A percentile compares a stretch with the other conserved stretches of the same genome.
Conservation (phyloP, 2,113 vertebrate genomes). For the Epinephelus moara region DNA sequence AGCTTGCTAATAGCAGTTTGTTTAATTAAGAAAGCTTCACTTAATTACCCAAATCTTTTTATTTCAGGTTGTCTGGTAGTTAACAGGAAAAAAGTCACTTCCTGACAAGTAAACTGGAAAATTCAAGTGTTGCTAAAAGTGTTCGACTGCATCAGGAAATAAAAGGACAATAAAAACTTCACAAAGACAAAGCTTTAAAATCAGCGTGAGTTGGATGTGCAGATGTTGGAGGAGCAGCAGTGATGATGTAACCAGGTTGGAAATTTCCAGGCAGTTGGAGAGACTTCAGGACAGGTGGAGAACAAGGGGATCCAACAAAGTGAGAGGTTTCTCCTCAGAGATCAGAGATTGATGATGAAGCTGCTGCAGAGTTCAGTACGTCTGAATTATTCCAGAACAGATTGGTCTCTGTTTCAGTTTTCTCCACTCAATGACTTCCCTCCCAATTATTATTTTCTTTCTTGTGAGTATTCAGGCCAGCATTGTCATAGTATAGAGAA, state of each 20-base stretch:
- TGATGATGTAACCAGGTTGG: constrained; percentile 18
- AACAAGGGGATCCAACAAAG: constrained; percentile 30
- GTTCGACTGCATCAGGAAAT: not conserved
- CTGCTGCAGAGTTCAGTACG: constrained; percentile 13
- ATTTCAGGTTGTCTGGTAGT: not conserved
- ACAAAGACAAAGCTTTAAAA: not conserved
- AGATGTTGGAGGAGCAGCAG: not conserved
- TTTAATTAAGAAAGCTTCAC: constrained; percentile 19
- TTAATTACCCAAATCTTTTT: not conserved
- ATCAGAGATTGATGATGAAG: constrained; percentile 57
- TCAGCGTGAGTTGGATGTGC: not conserved
- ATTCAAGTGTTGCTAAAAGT: not conserved
- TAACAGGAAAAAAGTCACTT: not conserved
- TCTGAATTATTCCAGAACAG: constrained; percentile 19
- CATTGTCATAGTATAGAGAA: too few species aligned
- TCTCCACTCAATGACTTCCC: too few species aligned
- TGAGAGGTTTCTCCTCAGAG: constrained; percentile 27
- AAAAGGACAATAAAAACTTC: not conserved
- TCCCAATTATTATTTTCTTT: too few species aligned
- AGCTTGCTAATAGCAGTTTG: constrained; percentile 15
- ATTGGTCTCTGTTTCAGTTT: not conserved
- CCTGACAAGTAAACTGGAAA: not conserved
- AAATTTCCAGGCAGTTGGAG: not conserved
- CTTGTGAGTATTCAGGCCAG: too few species aligned
- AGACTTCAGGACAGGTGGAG: constrained; percentile 11